A percentile compares a stretch with the other conserved stretches of the same genome.
Evolutionary conservation across 2,888 invertebrate genomes (phyloP).

Genomic region (Himalopsyche anomala): DNA sequence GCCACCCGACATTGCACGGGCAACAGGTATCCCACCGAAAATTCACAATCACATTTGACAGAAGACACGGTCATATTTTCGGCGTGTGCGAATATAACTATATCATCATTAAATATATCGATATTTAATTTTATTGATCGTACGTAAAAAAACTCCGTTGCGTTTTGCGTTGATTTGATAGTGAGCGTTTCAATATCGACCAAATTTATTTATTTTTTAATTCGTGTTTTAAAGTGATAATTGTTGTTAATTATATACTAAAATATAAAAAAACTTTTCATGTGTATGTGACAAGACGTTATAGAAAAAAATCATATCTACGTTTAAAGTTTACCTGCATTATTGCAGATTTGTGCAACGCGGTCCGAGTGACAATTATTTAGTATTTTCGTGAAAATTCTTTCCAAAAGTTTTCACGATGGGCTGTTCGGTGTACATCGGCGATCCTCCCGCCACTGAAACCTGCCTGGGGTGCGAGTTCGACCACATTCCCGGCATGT

Average conservation of each 20-base stretch:
- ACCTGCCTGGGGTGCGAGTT: conserved; percentile 49
- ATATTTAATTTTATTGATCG: neutral
- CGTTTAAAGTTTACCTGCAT: neutral
- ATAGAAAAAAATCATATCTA: neutral
- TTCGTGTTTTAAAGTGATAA: neutral
- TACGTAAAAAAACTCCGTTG: too few relatives aligned
- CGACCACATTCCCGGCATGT: conserved; percentile 60
- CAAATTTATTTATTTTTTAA: neutral
- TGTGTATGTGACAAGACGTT: conserved; percentile 18
- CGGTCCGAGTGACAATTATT: neutral
- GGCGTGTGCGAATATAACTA: neutral
- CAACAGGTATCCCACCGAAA: conserved; percentile 36
- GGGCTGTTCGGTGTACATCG: conserved; percentile 46
- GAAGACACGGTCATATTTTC: conserved; percentile 6
- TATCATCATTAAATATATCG: neutral
- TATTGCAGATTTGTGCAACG: conserved; percentile 24
- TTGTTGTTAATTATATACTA: neutral
- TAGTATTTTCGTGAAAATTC: conserved; percentile 4
- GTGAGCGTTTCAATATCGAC: neutral
- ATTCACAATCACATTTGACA: conserved; percentile 2
- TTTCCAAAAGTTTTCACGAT: neutral
- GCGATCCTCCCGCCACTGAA: conserved; percentile 48
- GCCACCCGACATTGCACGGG: conserved; percentile 53
- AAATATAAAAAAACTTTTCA: neutral
- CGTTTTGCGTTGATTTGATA: neutral